Evolutionary conservation across 2,113 vertebrate species (phyloP).

Genomic region (Cygnus atratus): DNA sequence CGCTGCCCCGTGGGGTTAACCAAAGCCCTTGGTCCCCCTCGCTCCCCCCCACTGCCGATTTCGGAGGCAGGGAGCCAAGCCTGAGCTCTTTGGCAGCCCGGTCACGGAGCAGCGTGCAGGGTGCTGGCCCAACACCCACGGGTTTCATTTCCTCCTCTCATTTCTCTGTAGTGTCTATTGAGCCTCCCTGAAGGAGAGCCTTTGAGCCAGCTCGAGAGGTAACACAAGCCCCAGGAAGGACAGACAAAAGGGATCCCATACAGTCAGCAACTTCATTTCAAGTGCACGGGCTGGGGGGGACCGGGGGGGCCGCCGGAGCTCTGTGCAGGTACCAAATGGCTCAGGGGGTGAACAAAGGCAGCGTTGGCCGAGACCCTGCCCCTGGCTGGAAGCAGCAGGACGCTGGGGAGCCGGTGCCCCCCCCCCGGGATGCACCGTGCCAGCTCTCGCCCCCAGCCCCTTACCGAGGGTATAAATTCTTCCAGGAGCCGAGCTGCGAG

Average conservation of each 20-base stretch:
- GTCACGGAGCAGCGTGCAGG: not conserved
- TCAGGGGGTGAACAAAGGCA: not conserved
- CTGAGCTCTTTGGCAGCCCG: not conserved
- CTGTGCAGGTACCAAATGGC: not conserved
- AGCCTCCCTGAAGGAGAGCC: slow-evolving; percentile 29
- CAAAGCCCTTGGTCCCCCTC: not conserved
- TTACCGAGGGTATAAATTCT: not conserved
- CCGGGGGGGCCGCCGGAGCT: not conserved
- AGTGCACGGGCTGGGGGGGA: not conserved
- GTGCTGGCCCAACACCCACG: not conserved
- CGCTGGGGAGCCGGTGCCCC: not conserved
- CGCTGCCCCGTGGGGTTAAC: not conserved
- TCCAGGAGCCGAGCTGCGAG: not conserved
- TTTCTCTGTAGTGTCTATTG: not conserved
- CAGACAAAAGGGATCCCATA: not conserved
- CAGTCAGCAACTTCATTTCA: not conserved
- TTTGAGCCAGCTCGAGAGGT: not conserved
- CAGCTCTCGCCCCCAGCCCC: not conserved
- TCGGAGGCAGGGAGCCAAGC: not conserved
- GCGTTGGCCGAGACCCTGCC: not conserved
- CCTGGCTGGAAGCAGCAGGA: not conserved
- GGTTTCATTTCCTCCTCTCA: slow-evolving; percentile 58
- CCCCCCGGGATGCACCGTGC: not conserved
- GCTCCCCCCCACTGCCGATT: not conserved
- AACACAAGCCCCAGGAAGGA: not conserved